These are phyloP conservation scores for Dipodomys spectabilis DNA, from an alignment of 2,113 vertebrate genomes.

Conservation along the genomic window DNA sequence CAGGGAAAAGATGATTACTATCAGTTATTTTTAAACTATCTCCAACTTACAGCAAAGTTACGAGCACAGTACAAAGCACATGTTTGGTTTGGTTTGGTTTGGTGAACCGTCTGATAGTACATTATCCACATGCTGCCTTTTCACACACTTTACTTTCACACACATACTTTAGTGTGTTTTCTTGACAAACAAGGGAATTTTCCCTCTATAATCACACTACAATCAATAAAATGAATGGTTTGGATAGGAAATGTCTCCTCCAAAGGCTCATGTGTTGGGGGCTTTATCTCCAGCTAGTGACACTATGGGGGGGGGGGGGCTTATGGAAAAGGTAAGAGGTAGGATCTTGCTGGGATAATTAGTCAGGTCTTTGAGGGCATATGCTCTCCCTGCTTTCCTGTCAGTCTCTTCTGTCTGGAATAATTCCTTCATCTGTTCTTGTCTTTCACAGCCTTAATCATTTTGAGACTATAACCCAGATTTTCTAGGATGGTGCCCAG, in stretches of 20 bases:
- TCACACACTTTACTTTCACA: neutral
- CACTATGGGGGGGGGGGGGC: too few species aligned
- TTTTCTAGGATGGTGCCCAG: neutral
- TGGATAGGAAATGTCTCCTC: too few species aligned
- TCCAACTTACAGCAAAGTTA: neutral
- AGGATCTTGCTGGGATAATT: too few species aligned
- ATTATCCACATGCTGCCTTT: neutral
- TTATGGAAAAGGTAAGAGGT: too few species aligned
- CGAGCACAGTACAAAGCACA: neutral
- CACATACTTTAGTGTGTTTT: neutral
- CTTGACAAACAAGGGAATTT: neutral
- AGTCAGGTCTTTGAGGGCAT: too few species aligned
- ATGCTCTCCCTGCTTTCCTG: neutral
- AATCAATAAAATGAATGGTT: neutral
- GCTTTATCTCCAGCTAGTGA: too few species aligned
- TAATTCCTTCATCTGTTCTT: neutral
- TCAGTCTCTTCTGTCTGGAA: neutral
- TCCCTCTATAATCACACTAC: neutral
- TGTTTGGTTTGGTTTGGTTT: neutral
- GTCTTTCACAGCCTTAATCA: neutral
- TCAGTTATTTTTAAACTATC: constrained; percentile 35
- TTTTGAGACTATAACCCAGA: neutral
- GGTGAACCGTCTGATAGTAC: neutral
- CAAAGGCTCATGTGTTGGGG: too few species aligned
- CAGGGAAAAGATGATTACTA: neutral